Evolutionary conservation across 2,113 vertebrate species (phyloP).

Genomic region (Chloebia gouldiae): DNA sequence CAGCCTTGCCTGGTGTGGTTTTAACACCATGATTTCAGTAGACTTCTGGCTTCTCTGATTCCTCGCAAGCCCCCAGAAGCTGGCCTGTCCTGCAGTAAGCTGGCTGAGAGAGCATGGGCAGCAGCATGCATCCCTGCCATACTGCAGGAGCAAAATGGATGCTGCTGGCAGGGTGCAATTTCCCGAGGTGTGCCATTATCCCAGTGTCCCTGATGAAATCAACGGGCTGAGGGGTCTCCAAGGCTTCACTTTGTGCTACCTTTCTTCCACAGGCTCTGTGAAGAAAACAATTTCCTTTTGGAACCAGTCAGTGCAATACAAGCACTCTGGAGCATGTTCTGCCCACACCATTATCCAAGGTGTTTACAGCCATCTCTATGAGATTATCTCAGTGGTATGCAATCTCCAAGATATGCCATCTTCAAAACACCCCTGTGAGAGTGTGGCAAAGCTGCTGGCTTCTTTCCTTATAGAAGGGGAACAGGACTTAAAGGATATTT

Average conservation of each 20-base stretch:
- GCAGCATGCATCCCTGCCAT: neutral
- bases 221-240: neutral
- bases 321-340: neutral
- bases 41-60: neutral
- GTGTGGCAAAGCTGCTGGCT: neutral
- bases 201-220: neutral
- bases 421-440: neutral
- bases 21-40: neutral
- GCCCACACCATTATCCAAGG: neutral
- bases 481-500: neutral
- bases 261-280: neutral
- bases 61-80: neutral
- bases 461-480: neutral
- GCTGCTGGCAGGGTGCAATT: neutral
- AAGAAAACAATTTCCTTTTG: neutral
- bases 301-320: neutral
- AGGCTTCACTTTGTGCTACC: neutral
- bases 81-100: neutral
- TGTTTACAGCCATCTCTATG: neutral
- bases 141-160: neutral
- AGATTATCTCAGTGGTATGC: neutral
- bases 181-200: fast-evolving
- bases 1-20: neutral
- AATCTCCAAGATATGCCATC: neutral
- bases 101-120: neutral